Evolutionary conservation across 2,888 invertebrate genomes (phyloP).

Genomic region (Lasioglossum zephyrum): DNA sequence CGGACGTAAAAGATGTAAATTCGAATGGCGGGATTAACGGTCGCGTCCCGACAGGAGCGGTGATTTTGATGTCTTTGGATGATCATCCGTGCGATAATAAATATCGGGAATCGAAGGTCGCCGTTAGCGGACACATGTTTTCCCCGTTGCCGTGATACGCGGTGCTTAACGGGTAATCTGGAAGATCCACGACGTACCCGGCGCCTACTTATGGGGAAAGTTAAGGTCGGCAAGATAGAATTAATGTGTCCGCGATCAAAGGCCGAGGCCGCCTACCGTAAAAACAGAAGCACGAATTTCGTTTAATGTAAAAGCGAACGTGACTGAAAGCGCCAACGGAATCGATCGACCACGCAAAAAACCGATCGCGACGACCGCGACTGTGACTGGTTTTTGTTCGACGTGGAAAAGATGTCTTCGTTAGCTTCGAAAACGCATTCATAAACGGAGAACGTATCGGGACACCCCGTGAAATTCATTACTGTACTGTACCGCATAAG

Average conservation of each 20-base stretch:
- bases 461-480: not conserved
- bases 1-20: slow-evolving; percentile 43
- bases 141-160: slow-evolving; percentile 16
- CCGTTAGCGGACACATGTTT: slow-evolving; percentile 47
- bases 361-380: slow-evolving; percentile 27
- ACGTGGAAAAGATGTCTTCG: slow-evolving; percentile 49
- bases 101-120: slow-evolving; percentile 16
- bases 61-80: slow-evolving; percentile 15
- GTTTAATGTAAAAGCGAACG: slow-evolving; percentile 47
- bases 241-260: slow-evolving; percentile 58
- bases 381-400: slow-evolving; percentile 40
- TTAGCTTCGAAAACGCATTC: slow-evolving; percentile 27
- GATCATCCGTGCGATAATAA: slow-evolving; percentile 39
- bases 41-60: not conserved
- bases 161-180: slow-evolving; percentile 27
- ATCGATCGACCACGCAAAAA: slow-evolving; percentile 40
- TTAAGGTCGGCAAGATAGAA: slow-evolving; percentile 35
- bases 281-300: slow-evolving; percentile 47
- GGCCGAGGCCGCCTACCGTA: slow-evolving; percentile 15
- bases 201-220: slow-evolving; percentile 56
- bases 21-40: slow-evolving; percentile 21
- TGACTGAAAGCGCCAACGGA: slow-evolving; percentile 39
- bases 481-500: too few species aligned
- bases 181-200: slow-evolving; percentile 45
- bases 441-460: not conserved